phyloP scores from a whole-genome alignment of 2,888 invertebrate species.

The Sarcophaga variegata region DNA sequence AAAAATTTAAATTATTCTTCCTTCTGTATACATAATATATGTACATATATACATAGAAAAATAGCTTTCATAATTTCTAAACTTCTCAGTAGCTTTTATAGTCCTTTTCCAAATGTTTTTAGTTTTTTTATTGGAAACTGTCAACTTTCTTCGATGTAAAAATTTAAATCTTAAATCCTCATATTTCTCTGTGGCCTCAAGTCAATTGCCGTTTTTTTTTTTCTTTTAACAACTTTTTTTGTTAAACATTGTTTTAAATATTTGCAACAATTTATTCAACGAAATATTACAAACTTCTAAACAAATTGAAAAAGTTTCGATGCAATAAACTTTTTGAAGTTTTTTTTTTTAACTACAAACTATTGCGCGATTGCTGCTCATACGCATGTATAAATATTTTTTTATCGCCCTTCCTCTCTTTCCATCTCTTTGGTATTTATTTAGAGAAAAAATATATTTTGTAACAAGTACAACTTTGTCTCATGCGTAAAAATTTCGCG shows the following conservation, averaged over 20 bases:
- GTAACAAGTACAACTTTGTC: slow-evolving; percentile 20
- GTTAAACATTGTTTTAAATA: slow-evolving; percentile 37
- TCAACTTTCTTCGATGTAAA: neutral
- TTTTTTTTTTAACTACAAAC: slow-evolving; percentile 43
- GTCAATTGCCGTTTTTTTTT: slow-evolving; percentile 28
- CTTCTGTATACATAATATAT: too few species aligned
- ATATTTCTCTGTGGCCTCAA: neutral
- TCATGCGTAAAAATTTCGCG: slow-evolving; percentile 42
- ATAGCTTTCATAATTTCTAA: too few species aligned
- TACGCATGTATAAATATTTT: neutral
- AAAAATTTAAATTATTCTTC: too few species aligned
- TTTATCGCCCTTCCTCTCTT: neutral
- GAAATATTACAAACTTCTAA: slow-evolving; percentile 41
- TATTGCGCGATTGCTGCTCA: slow-evolving; percentile 42
- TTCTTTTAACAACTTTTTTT: neutral
- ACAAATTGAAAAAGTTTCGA: slow-evolving; percentile 58
- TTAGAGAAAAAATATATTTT: slow-evolving; percentile 8
- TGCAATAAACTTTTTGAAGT: slow-evolving; percentile 36
- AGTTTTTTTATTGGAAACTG: neutral
- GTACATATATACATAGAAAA: too few species aligned
- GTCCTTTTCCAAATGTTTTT: too few species aligned
- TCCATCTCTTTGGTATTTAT: too few species aligned
- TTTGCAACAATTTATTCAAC: slow-evolving; percentile 46
- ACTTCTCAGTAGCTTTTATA: too few species aligned
- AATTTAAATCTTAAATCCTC: neutral